Evolutionary conservation across 2,888 invertebrate species (phyloP), one percentile per base, ranked within the genome.

Genomic region (Troilus luridus): DNA sequence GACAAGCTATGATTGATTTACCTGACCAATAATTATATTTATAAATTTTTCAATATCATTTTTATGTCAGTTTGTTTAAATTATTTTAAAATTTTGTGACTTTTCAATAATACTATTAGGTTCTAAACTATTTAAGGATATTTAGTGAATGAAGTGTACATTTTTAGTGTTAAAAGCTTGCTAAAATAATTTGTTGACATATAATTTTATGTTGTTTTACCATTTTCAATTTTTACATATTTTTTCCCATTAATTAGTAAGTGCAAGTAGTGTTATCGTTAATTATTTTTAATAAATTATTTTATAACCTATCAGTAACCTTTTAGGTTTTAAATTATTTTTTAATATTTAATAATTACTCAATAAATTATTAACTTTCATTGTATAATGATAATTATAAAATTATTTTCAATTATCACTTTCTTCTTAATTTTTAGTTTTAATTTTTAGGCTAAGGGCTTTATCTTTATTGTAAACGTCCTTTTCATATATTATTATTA

Each of bases 291-390:
- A 60, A 27, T 62, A 27, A 64, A 59, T 60, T 21, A 27, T 62
- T 14, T 14, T 62, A 41, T 88, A 62, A 88, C 62, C 62, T 24
- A 12, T 62, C 41, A 11, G 12, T 59, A 60, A 88, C 62, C 62
- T 88, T 41, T 19, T 58, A 67, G 24, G 24, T 77, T 72, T 77
- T 77, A 41, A 77, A 77, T 41, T 77, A 41, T 77, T 77, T 77
- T 67, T 12, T 24, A 67, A 6, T 67, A 17, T 1, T 77, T 17
- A 72, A 27, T 72, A 27, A 27, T 11, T 67, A n/a, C 11, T n/a
- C 6, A 11, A 12, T n/a, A 72, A 72, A 41, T 41, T 41, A 24
- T 67, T 24, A 12, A 24, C 14, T 67, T 11, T 10, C 5, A 24
- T 21, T 21, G 24, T 12, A 41, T 27, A 8, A 77, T 41, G 27